These are phyloP conservation scores for Aphelinus certus DNA, from an alignment of 1,140 invertebrate genomes.

Conservation along the genomic window DNA sequence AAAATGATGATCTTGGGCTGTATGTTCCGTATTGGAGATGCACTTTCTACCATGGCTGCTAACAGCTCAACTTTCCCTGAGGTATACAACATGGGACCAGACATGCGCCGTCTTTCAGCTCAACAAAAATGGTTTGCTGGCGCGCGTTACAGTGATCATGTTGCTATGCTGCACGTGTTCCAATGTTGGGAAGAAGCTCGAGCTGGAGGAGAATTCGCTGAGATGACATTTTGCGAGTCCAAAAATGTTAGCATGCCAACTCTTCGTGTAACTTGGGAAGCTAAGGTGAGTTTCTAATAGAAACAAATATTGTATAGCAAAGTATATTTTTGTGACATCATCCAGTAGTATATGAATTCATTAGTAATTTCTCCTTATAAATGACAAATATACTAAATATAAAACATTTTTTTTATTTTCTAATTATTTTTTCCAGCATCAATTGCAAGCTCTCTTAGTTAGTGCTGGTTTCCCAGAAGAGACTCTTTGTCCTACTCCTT, in stretches of 20 bases:
- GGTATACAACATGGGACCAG: conserved; percentile 77
- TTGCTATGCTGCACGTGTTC: conserved; percentile 93
- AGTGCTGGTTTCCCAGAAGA: conserved; percentile 90
- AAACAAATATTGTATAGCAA: too few species aligned
- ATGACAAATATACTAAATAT: too few species aligned
- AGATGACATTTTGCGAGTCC: conserved; percentile 87
- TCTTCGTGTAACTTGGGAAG: conserved; percentile 89
- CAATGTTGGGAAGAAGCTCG: conserved; percentile 87
- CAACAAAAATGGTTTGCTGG: conserved; percentile 88
- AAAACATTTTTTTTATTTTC: too few species aligned
- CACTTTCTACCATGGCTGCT: conserved; percentile 91
- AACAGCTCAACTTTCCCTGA: conserved; percentile 93
- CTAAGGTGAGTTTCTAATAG: conserved; percentile 71
- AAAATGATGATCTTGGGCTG: conserved; percentile 95
- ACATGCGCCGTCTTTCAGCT: conserved; percentile 74
- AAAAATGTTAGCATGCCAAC: conserved; percentile 90
- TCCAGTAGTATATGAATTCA: too few species aligned
- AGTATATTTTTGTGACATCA: too few species aligned
- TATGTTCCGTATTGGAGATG: conserved; percentile 87
- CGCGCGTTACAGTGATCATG: conserved; percentile 89
- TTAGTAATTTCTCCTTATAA: too few species aligned
- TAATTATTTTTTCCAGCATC: conserved; percentile 68
- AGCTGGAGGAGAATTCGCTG: conserved; percentile 80
- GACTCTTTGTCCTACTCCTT: conserved; percentile 72
- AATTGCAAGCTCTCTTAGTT: conserved; percentile 86